Percentiles rank a stretch among this genome's conserved stretches.
phyloP scores from a whole-genome alignment of 2,888 invertebrate species.

The Phortica okadai region DNA sequence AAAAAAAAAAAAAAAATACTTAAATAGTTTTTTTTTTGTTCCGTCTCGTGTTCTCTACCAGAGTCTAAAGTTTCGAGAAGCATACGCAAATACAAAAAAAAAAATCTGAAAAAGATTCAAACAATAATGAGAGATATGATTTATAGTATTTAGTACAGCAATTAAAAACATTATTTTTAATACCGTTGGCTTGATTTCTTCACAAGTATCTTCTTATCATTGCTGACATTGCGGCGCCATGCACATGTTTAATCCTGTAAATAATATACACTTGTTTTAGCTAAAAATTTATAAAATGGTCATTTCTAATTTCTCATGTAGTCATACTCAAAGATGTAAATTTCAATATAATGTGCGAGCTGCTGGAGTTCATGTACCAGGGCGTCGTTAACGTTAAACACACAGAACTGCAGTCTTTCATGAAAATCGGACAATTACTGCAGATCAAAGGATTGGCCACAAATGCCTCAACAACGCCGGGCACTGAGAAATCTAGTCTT shows the following conservation, averaged over 20 bases:
- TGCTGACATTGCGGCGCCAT: no score
- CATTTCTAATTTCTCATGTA: slow-evolving; percentile 49
- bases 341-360: slow-evolving; percentile 78
- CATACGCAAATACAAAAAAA: neutral
- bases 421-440: slow-evolving; percentile 77
- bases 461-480: slow-evolving; percentile 62
- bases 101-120: neutral
- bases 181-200: no score
- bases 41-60: neutral
- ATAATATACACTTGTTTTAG: neutral
- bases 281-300: neutral
- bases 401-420: slow-evolving; percentile 76
- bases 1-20: neutral
- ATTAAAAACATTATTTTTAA: no score
- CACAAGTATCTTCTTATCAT: no score
- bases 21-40: neutral
- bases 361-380: slow-evolving; percentile 80
- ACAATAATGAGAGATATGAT: neutral
- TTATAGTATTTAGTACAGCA: no score
- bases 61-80: slow-evolving; percentile 18
- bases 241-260: no score
- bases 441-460: slow-evolving; percentile 77
- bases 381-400: slow-evolving; percentile 79
- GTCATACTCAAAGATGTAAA: slow-evolving; percentile 80
- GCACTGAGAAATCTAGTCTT: slow-evolving; percentile 65